Conservation (phyloP, 2,113 vertebrate species). For the Alouatta palliata region DNA sequence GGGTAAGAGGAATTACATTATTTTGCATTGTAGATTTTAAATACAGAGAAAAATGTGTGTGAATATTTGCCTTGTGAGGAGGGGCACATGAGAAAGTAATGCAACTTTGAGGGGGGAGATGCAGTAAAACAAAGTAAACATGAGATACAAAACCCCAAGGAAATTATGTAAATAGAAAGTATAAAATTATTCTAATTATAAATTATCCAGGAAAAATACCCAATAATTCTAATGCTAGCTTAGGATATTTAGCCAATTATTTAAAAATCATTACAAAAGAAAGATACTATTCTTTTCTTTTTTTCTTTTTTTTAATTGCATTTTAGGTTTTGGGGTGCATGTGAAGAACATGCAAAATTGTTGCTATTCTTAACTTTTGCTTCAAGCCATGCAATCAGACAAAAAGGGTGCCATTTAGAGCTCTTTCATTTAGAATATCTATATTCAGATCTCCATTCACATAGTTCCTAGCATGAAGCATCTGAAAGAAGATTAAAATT, state of each 20-base stretch:
- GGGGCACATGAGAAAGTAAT: background rate
- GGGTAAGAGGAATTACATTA: background rate
- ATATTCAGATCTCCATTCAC: background rate
- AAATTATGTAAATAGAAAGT: background rate
- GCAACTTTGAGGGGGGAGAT: background rate
- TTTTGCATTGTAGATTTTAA: background rate
- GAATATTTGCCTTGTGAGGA: background rate
- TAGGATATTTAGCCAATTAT: background rate
- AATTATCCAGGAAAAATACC: background rate
- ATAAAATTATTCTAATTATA: slow-evolving; percentile 24
- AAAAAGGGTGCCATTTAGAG: background rate
- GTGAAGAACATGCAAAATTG: too few species aligned
- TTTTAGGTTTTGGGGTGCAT: too few species aligned
- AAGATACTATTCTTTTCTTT: background rate
- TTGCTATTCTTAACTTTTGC: background rate
- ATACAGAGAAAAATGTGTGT: background rate
- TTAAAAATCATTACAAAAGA: background rate
- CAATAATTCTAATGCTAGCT: background rate
- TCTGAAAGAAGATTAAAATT: background rate
- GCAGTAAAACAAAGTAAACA: background rate
- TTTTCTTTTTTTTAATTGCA: too few species aligned
- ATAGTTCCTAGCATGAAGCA: background rate
- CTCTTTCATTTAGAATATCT: background rate
- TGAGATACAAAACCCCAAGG: background rate
- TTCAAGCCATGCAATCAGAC: background rate